A percentile compares a stretch with the other conserved stretches of the same genome.
Conservation (phyloP, 2,888 invertebrate species). For the Plagiodera versicolora region DNA sequence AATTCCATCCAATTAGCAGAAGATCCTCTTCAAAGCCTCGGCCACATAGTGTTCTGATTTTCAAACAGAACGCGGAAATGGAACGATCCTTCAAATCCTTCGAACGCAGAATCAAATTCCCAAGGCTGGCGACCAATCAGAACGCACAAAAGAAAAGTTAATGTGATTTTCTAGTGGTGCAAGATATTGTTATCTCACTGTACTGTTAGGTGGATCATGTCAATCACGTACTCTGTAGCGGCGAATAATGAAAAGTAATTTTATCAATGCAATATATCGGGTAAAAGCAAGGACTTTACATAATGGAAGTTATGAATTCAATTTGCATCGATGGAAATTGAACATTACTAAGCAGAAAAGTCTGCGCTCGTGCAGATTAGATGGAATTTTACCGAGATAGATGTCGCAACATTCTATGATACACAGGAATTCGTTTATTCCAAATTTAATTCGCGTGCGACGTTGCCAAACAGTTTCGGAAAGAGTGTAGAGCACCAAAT, state of each 20-base stretch:
- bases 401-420: no score
- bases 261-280: conserved; percentile 12
- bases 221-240: conserved; percentile 18
- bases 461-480: no score
- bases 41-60: no score
- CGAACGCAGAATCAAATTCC: conserved; percentile 1
- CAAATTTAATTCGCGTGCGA: no score
- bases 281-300: conserved; percentile 23
- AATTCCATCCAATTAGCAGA: no score
- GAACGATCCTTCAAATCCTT: conserved; percentile 4
- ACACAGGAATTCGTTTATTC: no score
- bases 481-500: no score
- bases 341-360: conserved; percentile 7
- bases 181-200: no score
- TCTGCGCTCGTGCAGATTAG: background rate
- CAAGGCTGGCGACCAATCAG: conserved; percentile 19
- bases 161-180: conserved; percentile 21
- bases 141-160: conserved; percentile 23
- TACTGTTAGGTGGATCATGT: conserved; percentile 18
- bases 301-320: conserved; percentile 20
- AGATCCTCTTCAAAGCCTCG: background rate
- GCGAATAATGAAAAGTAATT: conserved; percentile 21
- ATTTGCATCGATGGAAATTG: conserved; percentile 12
- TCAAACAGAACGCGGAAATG: background rate
- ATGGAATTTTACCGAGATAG: background rate